Evolutionary conservation across 92 coral and sea anemone species (phyloP).

Genomic region (Nematostella vectensis): DNA sequence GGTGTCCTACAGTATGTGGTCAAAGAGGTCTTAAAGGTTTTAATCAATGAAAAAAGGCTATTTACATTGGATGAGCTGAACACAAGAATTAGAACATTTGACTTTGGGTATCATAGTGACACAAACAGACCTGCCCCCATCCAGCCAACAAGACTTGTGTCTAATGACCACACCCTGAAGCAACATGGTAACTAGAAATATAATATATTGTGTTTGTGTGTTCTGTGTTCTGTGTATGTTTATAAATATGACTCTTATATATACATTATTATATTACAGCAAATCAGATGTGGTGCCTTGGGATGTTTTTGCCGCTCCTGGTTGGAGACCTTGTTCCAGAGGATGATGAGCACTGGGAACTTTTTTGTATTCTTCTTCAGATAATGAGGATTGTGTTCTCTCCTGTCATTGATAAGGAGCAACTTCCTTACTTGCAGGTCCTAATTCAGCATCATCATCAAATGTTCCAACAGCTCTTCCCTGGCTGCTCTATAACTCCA

Average conservation of each 20-base stretch:
- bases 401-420: slow-evolving; percentile 24
- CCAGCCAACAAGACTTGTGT: slow-evolving; percentile 22
- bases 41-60: slow-evolving; percentile 22
- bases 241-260: slow-evolving; percentile 4
- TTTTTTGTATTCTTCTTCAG: slow-evolving; percentile 34
- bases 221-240: slow-evolving; percentile 3
- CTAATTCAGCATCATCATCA: slow-evolving; percentile 30
- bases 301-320: slow-evolving; percentile 41
- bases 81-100: slow-evolving; percentile 22
- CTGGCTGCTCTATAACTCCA: slow-evolving; percentile 54
- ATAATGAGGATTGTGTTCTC: slow-evolving; percentile 37
- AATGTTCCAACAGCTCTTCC: slow-evolving; percentile 2
- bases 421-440: slow-evolving; percentile 45
- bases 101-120: slow-evolving; percentile 21
- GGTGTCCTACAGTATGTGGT: slow-evolving; percentile 42
- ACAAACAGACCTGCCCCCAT: slow-evolving; percentile 32
- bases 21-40: slow-evolving; percentile 40
- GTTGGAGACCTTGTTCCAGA: slow-evolving; percentile 49
- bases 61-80: slow-evolving; percentile 32
- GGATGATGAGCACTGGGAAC: slow-evolving; percentile 51
- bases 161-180: slow-evolving; percentile 45
- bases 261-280: slow-evolving; percentile 35
- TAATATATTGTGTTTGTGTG: background rate
- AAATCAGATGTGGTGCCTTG: slow-evolving; percentile 77
- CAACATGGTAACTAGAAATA: slow-evolving; percentile 37